phyloP scores from a whole-genome alignment of 2,797 vertebrate species.

The Carcharodon carcharias region DNA sequence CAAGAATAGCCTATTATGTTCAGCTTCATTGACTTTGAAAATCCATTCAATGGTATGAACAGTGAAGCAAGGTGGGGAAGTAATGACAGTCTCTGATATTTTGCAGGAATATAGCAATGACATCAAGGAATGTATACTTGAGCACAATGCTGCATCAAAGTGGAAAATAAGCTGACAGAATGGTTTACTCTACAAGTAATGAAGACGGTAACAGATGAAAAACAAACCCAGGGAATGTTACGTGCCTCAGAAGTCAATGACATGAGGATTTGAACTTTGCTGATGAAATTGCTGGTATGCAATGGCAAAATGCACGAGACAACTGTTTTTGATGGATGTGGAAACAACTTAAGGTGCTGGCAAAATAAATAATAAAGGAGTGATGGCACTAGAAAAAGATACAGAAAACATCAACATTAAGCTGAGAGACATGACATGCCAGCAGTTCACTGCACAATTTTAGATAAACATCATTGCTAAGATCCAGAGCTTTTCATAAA shows the following conservation, averaged over 20 bases:
- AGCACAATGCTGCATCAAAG: not conserved
- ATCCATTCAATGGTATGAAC: not conserved
- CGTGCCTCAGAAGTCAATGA: not conserved
- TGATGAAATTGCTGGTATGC: not conserved
- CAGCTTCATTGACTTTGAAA: not conserved
- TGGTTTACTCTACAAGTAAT: not conserved
- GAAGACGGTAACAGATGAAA: not conserved
- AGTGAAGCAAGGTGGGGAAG: not conserved
- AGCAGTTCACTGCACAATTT: too few relatives aligned
- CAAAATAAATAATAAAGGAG: too few relatives aligned
- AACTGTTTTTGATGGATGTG: too few relatives aligned
- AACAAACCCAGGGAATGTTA: not conserved
- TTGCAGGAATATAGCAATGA: not conserved
- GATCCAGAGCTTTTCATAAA: too few relatives aligned
- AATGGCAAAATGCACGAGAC: too few relatives aligned
- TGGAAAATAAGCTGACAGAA: not conserved
- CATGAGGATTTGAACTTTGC: not conserved
- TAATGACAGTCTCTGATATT: slow-evolving; percentile 1
- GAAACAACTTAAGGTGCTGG: too few relatives aligned
- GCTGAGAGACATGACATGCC: too few relatives aligned
- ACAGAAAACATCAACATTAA: too few relatives aligned
- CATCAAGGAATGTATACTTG: not conserved
- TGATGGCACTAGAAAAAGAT: too few relatives aligned
- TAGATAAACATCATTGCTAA: too few relatives aligned
- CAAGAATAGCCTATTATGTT: not conserved